Evolutionary conservation across 2,888 invertebrate species (phyloP).

Genomic region (Brachypterus glaber): DNA sequence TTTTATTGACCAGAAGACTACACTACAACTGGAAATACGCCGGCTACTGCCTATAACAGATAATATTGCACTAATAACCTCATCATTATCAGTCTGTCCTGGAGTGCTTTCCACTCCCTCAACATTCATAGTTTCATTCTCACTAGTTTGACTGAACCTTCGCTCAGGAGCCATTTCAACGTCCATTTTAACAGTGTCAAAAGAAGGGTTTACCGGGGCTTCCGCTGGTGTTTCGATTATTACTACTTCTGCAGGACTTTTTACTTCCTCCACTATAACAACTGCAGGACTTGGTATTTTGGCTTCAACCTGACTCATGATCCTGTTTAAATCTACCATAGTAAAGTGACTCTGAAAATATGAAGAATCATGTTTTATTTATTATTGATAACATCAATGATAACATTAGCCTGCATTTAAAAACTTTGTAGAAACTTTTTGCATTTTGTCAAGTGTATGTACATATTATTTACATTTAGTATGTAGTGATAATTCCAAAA

Average conservation of each 20-base stretch:
- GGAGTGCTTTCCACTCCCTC: conserved; percentile 34
- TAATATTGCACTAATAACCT: no score
- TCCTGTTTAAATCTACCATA: conserved; percentile 36
- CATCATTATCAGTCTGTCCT: conserved; percentile 37
- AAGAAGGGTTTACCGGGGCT: conserved; percentile 5
- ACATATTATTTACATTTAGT: conserved; percentile 4
- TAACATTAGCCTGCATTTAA: no score
- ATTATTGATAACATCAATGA: no score
- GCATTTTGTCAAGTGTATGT: no score
- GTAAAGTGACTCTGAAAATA: conserved; percentile 36
- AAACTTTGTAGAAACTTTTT: no score
- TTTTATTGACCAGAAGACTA: no score
- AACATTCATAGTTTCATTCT: conserved; percentile 25
- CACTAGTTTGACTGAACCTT: conserved; percentile 35
- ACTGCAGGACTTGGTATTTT: conserved; percentile 7
- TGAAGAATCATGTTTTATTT: no score
- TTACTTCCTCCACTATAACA: conserved; percentile 18
- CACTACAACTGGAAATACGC: no score
- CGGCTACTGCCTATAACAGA: no score
- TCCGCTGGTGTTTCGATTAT: conserved; percentile 13
- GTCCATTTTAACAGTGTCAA: conserved; percentile 19
- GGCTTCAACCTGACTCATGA: conserved; percentile 30
- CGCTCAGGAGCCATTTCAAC: conserved; percentile 35
- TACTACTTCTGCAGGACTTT: conserved; percentile 12
- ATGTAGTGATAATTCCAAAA: conserved; percentile 5